Base-by-base conservation (phyloP, 2,888 invertebrate species). In the Byasa hedistus region DNA sequence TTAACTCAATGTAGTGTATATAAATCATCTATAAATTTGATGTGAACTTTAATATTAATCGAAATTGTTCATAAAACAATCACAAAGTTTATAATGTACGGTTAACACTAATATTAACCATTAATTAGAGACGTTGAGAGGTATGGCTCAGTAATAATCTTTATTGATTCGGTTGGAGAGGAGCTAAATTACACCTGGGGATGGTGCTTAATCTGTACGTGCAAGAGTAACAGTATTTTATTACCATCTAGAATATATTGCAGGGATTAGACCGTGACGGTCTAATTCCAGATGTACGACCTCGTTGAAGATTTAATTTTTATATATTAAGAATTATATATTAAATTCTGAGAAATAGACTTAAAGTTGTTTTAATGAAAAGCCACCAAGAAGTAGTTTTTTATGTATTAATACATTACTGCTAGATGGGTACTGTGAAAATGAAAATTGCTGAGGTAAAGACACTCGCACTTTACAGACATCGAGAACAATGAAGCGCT, bases 111-210 rank as follows among this genome's bases (percentile, higher is more conserved):
- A 23, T 57, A 57, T 57, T 32, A 48, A 15, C 32, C 32, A 55
- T 55, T 59, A 59, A 54, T 55, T 64, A 58, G 57, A 44, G 44
- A 58, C 17, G 44, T n/a, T 15, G 59, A 58, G 64, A 52, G 64
- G 54, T 54, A 59, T 44, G 39, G 59, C 54, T 39, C 54, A 24
- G 59, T 55, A 54, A 59, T 64, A 64, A 64, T 64, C 64, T 64
- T 64, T 64, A 64, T 64, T 55, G 64, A 59, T 64, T 64, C 27
- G 22, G 39, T 64, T 10, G 21, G 54, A 55, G 44, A 55, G 24
- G 55, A 44, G 24, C 58, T 54, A 54, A 52, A 55, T 64, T 44
- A 59, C 59, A 59, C 64, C 59, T 64, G 54, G 54, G 54, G 23
- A 27, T n/a, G 21, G 59, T 55, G 10, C 27, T 64, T 64, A 64